Evolutionary conservation across 2,113 vertebrate genomes (phyloP), one percentile per base, ranked within the genome.

Genomic region (Rhinoderma darwinii): DNA sequence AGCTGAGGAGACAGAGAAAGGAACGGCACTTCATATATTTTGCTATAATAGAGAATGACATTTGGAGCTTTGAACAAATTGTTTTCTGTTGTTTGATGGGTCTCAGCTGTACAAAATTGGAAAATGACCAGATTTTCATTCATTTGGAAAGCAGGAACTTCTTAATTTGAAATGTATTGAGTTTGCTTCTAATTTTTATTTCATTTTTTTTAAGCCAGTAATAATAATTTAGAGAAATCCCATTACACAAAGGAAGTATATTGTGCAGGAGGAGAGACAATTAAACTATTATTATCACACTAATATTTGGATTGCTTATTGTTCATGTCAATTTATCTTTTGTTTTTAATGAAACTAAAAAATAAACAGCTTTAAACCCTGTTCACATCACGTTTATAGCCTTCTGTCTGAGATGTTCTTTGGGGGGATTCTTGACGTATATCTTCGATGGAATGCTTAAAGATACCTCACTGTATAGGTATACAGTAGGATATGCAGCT

Each of bases 51-150:
- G 89, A 74, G 32, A 75, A 90, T 93, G 95, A 95, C 93, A 95
- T 92, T 90, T 94, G 89, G 89, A 87, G 84, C 91, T 93, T 90
- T 39, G 88, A 94, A 92, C 91, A 94, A 95, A 94, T 94, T 92
- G 90, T 95, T 95, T 94, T 93, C 89, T 27, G 77, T 89, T 92
- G 89, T 90, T 92, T 93, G 94, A 94, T 92, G 91, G 89, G 91
- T 92, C 91, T 93, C 92, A 94, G 93, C 91, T 93, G 91, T 89
- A 93, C 84, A 88, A 88, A 90, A 91, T 87, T 89, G 89, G 92
- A 91, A 94, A 91, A 9, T 80, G 66, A 87, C 77, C 77, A 82
- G 51, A 41, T 35, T 81, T 81, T 61, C 63, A 56, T 73, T 82
- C 63, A 82, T 81, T 73, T 82, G 85, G 78, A 86, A 86, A 81